A percentile compares a stretch with the other conserved stretches of the same genome.
phyloP scores from a whole-genome alignment of 1,140 invertebrate species.

The Ditylenchus dipsaci region DNA sequence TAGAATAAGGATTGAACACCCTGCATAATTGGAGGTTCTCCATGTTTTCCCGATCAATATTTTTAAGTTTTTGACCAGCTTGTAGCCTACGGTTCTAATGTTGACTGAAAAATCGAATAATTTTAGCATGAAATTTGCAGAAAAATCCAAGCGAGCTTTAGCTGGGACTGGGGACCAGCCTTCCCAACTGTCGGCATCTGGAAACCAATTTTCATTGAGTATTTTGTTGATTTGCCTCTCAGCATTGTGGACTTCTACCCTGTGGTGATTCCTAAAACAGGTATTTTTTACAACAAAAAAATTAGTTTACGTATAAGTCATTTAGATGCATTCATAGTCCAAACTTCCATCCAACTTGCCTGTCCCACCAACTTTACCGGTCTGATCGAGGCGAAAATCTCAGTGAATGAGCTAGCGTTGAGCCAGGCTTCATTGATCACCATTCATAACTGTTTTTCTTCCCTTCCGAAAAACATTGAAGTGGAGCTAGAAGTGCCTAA shows the following conservation, averaged over 20 bases:
- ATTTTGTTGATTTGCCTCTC: conserved; percentile 17
- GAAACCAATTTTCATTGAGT: conserved; percentile 60
- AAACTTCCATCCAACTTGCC: background rate
- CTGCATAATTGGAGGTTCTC: too few relatives aligned
- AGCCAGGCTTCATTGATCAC: background rate
- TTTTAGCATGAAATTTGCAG: too few relatives aligned
- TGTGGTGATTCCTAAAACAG: conserved; percentile 8
- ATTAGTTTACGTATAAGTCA: background rate
- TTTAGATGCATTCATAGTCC: background rate
- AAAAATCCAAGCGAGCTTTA: conserved; percentile 92
- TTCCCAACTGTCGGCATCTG: conserved; percentile 70
- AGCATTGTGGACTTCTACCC: conserved; percentile 24
- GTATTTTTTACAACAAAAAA: conserved; percentile 4
- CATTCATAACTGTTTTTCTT: background rate
- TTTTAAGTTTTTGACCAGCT: too few relatives aligned
- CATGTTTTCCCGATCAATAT: too few relatives aligned
- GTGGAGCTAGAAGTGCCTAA: background rate
- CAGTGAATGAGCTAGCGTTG: background rate
- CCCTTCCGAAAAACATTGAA: background rate
- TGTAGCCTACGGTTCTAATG: too few relatives aligned
- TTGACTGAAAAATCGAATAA: too few relatives aligned
- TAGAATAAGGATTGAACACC: too few relatives aligned
- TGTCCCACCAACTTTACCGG: background rate
- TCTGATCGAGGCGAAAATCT: background rate
- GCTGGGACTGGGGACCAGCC: conserved; percentile 93